Base-by-base conservation (phyloP, 2,113 vertebrate species). In the Dipodomys spectabilis region DNA sequence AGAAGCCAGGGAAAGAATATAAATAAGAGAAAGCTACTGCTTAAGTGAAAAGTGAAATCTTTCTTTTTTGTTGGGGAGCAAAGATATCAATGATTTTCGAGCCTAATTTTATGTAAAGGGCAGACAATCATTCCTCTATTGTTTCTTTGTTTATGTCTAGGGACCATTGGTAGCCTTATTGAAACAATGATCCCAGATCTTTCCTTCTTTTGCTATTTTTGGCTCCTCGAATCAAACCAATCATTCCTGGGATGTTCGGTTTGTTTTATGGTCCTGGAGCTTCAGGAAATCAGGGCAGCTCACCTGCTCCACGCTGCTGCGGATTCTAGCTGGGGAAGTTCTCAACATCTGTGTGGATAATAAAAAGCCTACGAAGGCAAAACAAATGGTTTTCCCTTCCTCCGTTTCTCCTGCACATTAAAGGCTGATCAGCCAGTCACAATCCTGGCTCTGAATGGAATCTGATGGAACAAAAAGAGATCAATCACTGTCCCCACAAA, bases 321-420 rank as follows among this genome's bases (percentile, higher is more conserved):
- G 69, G 60, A 86, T 90, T 93, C 88, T 94, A 90, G 53, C 93
- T 90, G 95, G 86, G 92, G 96, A 97, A 97, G 87, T 39, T 87
- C 92, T 85, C 68, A 90, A 73, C 95, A 96, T 93, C 97, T 97
- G 96, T 97, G 96, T 96, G 75, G 94, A 39, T 95, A 97, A 97
- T 95, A 96, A 96, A 97, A 97, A 74, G 1, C 39, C 86, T 81
- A 72, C 28, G 86, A 92, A 67, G 95, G 62, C 57, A 94, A 93
- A 96, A 82, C 94, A 96, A 97, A 97, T 97, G 1, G 97, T 95
- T 94, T 95, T 39, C 88, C 93, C 90, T 77, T 82, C 67, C 49
- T 95, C 82, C 11, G 57, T 92, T 98, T 96, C 82, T 94, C 35
- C 44, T 74, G 67, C 7, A 82, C 45, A 96, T 96, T 95, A 94